A percentile compares a stretch with the other conserved stretches of the same genome.
Evolutionary conservation across 1,140 invertebrate genomes (phyloP).

Genomic region (Agrilus planipennis): DNA sequence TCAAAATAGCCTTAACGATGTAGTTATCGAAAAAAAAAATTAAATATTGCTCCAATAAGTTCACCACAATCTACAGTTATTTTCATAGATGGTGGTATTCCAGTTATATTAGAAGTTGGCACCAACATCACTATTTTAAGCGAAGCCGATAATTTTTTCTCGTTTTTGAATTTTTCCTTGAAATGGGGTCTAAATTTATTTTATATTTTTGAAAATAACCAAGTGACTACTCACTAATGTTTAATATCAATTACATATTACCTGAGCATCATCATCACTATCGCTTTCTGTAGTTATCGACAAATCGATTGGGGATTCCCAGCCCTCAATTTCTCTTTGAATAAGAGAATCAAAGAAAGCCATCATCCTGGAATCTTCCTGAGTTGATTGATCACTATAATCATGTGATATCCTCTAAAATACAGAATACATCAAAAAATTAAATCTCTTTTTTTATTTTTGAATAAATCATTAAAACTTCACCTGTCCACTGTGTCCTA

Average conservation of each 20-base stretch:
- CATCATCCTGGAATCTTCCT: constrained; percentile 90
- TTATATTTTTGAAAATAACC: no score
- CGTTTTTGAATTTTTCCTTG: no score
- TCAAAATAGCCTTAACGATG: neutral
- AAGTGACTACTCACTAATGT: no score
- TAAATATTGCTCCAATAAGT: no score
- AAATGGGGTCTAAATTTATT: no score
- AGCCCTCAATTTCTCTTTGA: constrained; percentile 76
- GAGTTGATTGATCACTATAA: constrained; percentile 70
- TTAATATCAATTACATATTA: constrained; percentile 7
- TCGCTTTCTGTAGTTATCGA: constrained; percentile 38
- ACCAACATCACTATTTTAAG: no score
- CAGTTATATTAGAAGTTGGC: no score
- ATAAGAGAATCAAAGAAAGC: constrained; percentile 92
- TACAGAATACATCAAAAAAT: constrained; percentile 13
- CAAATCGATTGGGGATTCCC: constrained; percentile 33
- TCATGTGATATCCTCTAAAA: constrained; percentile 60
- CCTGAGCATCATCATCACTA: constrained; percentile 26
- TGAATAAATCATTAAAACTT: constrained; percentile 7
- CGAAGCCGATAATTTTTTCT: no score
- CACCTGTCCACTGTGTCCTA: constrained; percentile 62
- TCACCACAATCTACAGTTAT: no score
- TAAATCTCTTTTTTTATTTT: constrained; percentile 2
- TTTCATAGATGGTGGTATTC: no score
- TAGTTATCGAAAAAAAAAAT: neutral